phyloP scores from a whole-genome alignment of 2,797 vertebrate genomes.

The Pseudochirops corinnae region DNA sequence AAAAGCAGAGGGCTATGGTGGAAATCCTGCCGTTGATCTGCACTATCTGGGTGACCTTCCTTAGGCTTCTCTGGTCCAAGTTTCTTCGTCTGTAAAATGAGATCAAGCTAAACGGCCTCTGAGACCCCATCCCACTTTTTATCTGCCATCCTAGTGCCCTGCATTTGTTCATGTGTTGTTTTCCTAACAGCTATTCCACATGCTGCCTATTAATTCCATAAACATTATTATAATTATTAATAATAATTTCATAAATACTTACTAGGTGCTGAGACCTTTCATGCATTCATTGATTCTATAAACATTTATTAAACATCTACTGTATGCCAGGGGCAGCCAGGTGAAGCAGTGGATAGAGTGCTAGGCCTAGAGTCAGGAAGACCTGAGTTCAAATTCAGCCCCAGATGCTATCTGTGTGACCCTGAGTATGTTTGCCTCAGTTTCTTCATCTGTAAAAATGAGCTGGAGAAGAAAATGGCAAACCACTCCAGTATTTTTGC shows the following conservation, averaged over 20 bases:
- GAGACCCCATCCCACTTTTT: neutral
- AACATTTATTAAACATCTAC: neutral
- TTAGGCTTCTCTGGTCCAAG: neutral
- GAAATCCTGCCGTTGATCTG: neutral
- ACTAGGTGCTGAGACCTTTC: neutral
- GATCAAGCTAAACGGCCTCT: neutral
- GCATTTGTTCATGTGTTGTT: neutral
- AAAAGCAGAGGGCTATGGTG: neutral
- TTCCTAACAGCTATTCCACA: neutral
- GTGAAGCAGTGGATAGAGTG: neutral
- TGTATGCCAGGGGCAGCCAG: neutral
- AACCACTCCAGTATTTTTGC: neutral
- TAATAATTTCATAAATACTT: neutral
- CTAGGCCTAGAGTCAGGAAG: neutral
- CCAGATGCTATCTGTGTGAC: neutral
- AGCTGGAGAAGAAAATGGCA: neutral
- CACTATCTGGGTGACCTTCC: neutral
- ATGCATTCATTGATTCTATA: neutral
- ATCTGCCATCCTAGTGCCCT: neutral
- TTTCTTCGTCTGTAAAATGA: neutral
- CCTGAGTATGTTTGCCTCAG: neutral
- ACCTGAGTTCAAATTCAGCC: neutral
- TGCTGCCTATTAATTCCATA: neutral
- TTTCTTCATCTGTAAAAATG: neutral
- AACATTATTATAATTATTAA: neutral